These are phyloP conservation scores for Buceros bicornis DNA, from an alignment of 2,797 vertebrate species.

Conservation along the genomic window DNA sequence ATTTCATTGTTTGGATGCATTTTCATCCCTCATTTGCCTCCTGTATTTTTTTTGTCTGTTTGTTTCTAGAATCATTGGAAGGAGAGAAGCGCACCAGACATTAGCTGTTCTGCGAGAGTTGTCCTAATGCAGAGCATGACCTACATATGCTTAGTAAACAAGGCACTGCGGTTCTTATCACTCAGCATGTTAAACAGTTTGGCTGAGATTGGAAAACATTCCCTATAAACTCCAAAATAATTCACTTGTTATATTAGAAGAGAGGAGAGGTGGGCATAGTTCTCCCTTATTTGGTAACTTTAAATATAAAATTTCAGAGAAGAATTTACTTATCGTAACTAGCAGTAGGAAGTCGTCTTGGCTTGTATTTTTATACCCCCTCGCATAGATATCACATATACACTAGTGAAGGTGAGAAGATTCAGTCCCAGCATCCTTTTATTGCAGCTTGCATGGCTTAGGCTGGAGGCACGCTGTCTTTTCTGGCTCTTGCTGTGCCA, in stretches of 20 bases:
- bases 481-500: neutral
- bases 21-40: slow-evolving; percentile 11
- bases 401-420: neutral
- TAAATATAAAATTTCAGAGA: neutral
- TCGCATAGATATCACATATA: neutral
- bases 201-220: neutral
- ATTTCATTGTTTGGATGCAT: neutral
- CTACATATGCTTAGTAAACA: slow-evolving; percentile 44
- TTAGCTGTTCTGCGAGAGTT: slow-evolving; percentile 6
- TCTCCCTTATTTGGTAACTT: neutral
- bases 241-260: neutral
- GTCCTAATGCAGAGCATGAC: neutral
- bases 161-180: neutral
- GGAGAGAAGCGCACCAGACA: neutral
- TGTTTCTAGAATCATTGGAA: neutral
- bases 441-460: neutral
- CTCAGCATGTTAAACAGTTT: neutral
- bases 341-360: neutral
- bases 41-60: neutral
- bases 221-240: neutral
- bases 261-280: neutral
- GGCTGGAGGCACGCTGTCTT: neutral
- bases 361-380: neutral
- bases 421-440: neutral
- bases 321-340: neutral